phyloP scores from a whole-genome alignment of 2,888 invertebrate species.

The Capitulum mitella region DNA sequence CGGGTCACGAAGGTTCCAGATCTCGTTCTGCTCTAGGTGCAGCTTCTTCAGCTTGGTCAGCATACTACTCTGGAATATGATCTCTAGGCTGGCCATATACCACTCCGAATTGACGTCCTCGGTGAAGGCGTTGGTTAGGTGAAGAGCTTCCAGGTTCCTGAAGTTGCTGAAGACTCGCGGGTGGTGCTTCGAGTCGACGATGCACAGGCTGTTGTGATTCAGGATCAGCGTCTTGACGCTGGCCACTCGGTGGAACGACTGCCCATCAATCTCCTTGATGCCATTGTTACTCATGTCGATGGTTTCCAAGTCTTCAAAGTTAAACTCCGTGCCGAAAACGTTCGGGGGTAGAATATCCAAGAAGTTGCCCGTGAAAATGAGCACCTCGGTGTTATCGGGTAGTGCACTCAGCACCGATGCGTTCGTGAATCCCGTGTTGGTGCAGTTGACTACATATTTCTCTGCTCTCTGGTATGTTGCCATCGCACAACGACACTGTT shows the following conservation, averaged over 20 bases:
- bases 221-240: conserved; percentile 60
- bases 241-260: conserved; percentile 54
- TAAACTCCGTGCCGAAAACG: conserved; percentile 53
- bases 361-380: conserved; percentile 64
- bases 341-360: conserved; percentile 60
- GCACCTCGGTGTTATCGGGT: conserved; percentile 56
- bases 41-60: conserved; percentile 55
- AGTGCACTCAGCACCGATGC: conserved; percentile 54
- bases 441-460: conserved; percentile 63
- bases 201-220: conserved; percentile 62
- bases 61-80: conserved; percentile 34
- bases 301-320: conserved; percentile 52
- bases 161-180: conserved; percentile 48
- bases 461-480: conserved; percentile 29
- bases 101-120: conserved; percentile 38
- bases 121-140: conserved; percentile 64
- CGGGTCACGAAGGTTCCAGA: conserved; percentile 44
- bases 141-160: conserved; percentile 57
- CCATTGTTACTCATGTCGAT: conserved; percentile 68
- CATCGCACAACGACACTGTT: conserved; percentile 36
- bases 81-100: conserved; percentile 37
- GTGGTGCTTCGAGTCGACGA: conserved; percentile 48
- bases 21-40: conserved; percentile 69
- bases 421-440: conserved; percentile 54
- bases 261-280: conserved; percentile 62